Evolutionary conservation across 2,888 invertebrate species (phyloP).

Genomic region (Masnerella sp.): DNA sequence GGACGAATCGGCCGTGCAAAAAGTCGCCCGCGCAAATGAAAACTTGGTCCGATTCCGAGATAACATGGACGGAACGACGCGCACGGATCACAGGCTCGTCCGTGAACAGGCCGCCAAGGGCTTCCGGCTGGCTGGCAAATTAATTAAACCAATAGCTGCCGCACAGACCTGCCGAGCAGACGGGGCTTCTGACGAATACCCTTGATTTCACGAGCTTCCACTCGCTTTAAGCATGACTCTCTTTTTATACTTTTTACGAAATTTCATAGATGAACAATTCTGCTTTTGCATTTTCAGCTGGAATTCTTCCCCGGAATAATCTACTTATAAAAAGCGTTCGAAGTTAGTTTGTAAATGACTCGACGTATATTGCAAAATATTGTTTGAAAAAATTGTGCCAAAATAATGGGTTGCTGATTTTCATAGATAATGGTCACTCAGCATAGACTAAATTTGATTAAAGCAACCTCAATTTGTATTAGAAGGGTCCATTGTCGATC

Average conservation of each 20-base stretch:
- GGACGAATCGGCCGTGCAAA: constrained; percentile 3
- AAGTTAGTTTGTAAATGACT: too few relatives aligned
- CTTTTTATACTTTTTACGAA: not conserved
- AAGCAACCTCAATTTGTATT: too few relatives aligned
- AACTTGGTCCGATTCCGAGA: constrained; percentile 31
- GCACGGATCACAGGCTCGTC: constrained; percentile 41
- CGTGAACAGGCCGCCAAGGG: constrained; percentile 60
- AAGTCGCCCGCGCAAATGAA: not conserved
- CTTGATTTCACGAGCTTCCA: constrained; percentile 45
- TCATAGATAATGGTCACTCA: too few relatives aligned
- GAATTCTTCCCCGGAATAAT: too few relatives aligned
- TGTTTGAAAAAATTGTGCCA: too few relatives aligned
- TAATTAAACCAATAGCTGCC: constrained; percentile 72
- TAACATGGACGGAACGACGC: not conserved
- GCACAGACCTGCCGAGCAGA: constrained; percentile 37
- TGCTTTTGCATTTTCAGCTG: too few relatives aligned
- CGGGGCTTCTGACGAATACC: constrained; percentile 56
- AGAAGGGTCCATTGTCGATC: too few relatives aligned
- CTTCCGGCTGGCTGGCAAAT: constrained; percentile 68
- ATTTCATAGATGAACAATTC: too few relatives aligned
- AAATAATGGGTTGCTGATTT: too few relatives aligned
- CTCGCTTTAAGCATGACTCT: not conserved
- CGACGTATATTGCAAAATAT: too few relatives aligned
- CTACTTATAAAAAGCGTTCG: too few relatives aligned
- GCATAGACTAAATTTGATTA: too few relatives aligned